Base-by-base conservation (phyloP, 1,140 invertebrate genomes). In the Lasaia peninsularis region DNA sequence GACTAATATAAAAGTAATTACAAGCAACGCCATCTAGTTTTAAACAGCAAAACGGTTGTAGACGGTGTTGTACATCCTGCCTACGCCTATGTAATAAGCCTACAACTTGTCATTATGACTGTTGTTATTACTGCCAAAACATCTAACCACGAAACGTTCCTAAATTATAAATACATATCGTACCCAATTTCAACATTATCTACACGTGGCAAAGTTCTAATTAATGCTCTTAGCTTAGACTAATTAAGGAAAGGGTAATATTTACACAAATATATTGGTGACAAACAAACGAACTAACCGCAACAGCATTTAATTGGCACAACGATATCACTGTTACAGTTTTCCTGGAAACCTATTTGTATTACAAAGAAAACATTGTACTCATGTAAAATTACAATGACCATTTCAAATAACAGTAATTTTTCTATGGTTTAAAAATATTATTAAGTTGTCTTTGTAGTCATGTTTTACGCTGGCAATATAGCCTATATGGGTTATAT, bases 191-290 rank as follows among this genome's bases (percentile, higher is more conserved):
- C 16, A 40, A 40, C 14, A 44, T 55, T 55, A 55, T 55, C 53
- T 63, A 65, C 71, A 70, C 71, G 71, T 70, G 67, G 32, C 60
- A 8, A 33, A 58, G 59, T 52, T 59, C 60, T 51, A 65, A 52
- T 63, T 64, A 60, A 59, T 56, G 35, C 34, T 50, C 32, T 44
- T 37, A 37, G 35, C 18, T 55, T 52, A 56, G 14, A 34, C 50
- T 52, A 31, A 34, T 44, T 21, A 56, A 58, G 56, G 58, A 44
- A 65, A 55, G 58, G 62, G 55, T 55, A 52, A 60, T 63, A 60
- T 72, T 59, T 63, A 62, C 55, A 56, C 14, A 21, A 64, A 66
- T 69, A 62, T 62, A 69, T 54, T 12, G 50, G 56, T 59, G 50
- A 58, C 62, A 54, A 57, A 65, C 58, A 60, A 60, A 60, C 52